A percentile compares a stretch with the other conserved stretches of the same genome.
These are phyloP conservation scores for Iselma pallidipennis DNA, from an alignment of 2,888 invertebrate genomes.

Conservation along the genomic window DNA sequence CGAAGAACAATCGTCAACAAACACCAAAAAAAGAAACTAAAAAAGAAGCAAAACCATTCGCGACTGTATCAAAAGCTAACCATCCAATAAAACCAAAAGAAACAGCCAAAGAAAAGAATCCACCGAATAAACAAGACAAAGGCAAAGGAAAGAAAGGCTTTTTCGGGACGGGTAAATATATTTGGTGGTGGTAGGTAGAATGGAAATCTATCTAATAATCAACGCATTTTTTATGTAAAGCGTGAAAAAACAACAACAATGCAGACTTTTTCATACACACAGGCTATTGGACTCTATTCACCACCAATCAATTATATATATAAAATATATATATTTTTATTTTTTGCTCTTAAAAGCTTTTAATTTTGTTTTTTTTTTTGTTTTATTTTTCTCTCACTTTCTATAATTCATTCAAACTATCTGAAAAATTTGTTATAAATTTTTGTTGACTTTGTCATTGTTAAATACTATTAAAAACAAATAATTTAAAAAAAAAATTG, in stretches of 20 bases:
- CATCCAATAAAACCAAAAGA: slow-evolving; percentile 38
- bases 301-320: slow-evolving; percentile 29
- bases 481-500: slow-evolving; percentile 21
- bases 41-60: slow-evolving; percentile 45
- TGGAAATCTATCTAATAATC: slow-evolving; percentile 44
- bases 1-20: slow-evolving; percentile 27
- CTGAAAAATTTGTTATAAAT: too few relatives aligned
- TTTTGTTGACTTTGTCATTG: too few relatives aligned
- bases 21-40: slow-evolving; percentile 52
- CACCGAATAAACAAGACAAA: slow-evolving; percentile 61
- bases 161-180: slow-evolving; percentile 82
- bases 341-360: slow-evolving; percentile 42
- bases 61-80: slow-evolving; percentile 48
- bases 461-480: slow-evolving; percentile 20
- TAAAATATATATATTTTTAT: too few relatives aligned
- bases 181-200: slow-evolving; percentile 74
- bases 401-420: too few relatives aligned
- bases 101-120: slow-evolving; percentile 49
- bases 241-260: slow-evolving; percentile 44
- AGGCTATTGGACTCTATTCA: slow-evolving; percentile 26
- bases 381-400: too few relatives aligned
- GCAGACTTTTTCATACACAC: slow-evolving; percentile 36
- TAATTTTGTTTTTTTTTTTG: slow-evolving; percentile 39
- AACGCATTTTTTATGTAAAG: slow-evolving; percentile 47
- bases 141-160: slow-evolving; percentile 78